Percentiles rank a stretch among this genome's conserved stretches.
Evolutionary conservation across 2,797 vertebrate species (phyloP).

Genomic region (Helarctos malayanus): DNA sequence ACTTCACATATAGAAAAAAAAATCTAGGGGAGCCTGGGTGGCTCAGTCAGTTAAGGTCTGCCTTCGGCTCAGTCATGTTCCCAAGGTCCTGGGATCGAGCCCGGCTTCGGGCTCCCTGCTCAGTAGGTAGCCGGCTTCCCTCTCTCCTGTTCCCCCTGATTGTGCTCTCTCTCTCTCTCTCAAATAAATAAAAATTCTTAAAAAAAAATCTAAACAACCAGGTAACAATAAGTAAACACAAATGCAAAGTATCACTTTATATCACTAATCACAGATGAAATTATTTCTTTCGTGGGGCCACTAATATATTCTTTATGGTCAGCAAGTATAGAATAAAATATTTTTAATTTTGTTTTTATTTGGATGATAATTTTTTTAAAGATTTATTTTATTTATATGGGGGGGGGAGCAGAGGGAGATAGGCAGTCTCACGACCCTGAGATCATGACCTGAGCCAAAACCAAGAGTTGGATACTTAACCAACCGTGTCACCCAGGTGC

Average conservation of each 20-base stretch:
- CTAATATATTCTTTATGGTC: neutral
- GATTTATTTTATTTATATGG: neutral
- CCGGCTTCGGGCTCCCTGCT: neutral
- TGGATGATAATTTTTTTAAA: neutral
- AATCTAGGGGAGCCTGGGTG: neutral
- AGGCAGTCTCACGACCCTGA: neutral
- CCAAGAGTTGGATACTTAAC: neutral
- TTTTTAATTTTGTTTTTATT: constrained; percentile 23
- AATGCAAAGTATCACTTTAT: neutral
- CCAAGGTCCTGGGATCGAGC: neutral
- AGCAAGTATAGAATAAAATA: neutral
- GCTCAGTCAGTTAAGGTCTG: neutral
- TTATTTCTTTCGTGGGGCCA: neutral
- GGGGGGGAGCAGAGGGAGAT: neutral
- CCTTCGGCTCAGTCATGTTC: neutral
- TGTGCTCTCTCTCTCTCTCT: neutral
- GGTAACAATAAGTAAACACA: neutral
- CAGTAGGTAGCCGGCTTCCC: neutral
- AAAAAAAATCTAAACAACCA: neutral
- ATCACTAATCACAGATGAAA: neutral
- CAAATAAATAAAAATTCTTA: no score
- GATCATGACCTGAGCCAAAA: neutral
- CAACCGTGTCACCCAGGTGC: neutral
- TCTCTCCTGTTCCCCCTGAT: neutral
- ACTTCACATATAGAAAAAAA: neutral